These are phyloP conservation scores for Acyrthosiphon pisum DNA, from an alignment of 1,140 invertebrate genomes.

Conservation along the genomic window DNA sequence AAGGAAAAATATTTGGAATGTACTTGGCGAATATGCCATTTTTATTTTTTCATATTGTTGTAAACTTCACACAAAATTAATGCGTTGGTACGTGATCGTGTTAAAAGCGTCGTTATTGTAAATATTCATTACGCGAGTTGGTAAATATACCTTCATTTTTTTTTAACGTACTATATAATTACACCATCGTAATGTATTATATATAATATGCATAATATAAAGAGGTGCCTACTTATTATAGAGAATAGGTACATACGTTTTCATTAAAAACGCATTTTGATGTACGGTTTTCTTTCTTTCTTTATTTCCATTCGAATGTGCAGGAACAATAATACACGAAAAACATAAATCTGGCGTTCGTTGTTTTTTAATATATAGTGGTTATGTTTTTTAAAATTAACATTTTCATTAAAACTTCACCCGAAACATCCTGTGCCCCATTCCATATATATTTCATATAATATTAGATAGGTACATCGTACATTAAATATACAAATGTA, in stretches of 20 bases:
- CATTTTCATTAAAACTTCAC: neutral
- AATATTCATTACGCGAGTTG: constrained; percentile 12
- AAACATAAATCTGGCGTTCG: neutral
- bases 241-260: neutral
- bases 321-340: neutral
- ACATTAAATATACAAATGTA: no score
- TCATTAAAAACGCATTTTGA: neutral
- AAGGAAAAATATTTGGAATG: neutral
- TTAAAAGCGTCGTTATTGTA: constrained; percentile 4
- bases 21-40: neutral
- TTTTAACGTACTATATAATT: neutral
- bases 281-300: neutral
- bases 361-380: neutral
- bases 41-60: neutral
- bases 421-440: neutral
- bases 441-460: neutral
- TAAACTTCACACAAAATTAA: neutral
- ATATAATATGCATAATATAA: neutral
- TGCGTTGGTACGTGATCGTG: neutral
- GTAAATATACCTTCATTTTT: neutral
- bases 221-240: neutral
- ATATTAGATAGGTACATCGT: neutral
- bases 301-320: neutral
- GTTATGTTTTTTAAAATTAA: neutral
- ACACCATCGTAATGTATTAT: neutral